Evolutionary conservation across 2,797 vertebrate species (phyloP), one percentile per base, ranked within the genome.

Genomic region (Schizothorax lantsangensis): DNA sequence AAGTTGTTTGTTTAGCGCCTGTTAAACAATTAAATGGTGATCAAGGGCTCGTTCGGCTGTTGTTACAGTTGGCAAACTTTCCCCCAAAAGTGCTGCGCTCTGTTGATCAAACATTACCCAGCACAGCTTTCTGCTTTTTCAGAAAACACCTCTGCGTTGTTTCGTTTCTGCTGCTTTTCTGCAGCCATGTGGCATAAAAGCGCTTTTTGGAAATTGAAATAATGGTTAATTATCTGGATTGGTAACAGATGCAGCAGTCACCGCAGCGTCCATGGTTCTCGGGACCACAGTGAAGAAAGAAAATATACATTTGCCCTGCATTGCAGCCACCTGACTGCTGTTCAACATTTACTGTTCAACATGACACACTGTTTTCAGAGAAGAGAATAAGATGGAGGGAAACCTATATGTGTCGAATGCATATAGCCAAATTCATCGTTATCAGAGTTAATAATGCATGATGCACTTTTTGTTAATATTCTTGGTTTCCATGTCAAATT

Each of bases 161-260:
- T 88, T 45, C n/a, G 52, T 21, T 62, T 36, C 62, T 47, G n/a
- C 38, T 54, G 78, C 33, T 57, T 43, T 47, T 52, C 73, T 38
- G 64, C 30, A 40, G 79, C 36, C 59, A 30, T 40, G 72, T 62
- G 88, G 83, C 84, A 86, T 85, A 87, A 91, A 91, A 74, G 73
- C 15, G 85, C 90, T 88, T 90, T 86, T 91, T 91, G 88, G 30
- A 30, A 30, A 30, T 30, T 30, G 90, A 86, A 90, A 91, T 88
- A 89, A 87, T 77, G 82, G 89, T 86, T 87, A 90, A 79, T 90
- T 88, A 86, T 87, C 66, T 84, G 88, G 89, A 95, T 93, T 91
- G 93, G 90, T 93, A 94, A 90, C 93, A 94, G 91, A 91, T 94
- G 94, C 64, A 43, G 87, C 12, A 82, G 11, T 64, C 17, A 49